phyloP scores from a whole-genome alignment of 1,140 invertebrate species.

The Euborellia annulipes region DNA sequence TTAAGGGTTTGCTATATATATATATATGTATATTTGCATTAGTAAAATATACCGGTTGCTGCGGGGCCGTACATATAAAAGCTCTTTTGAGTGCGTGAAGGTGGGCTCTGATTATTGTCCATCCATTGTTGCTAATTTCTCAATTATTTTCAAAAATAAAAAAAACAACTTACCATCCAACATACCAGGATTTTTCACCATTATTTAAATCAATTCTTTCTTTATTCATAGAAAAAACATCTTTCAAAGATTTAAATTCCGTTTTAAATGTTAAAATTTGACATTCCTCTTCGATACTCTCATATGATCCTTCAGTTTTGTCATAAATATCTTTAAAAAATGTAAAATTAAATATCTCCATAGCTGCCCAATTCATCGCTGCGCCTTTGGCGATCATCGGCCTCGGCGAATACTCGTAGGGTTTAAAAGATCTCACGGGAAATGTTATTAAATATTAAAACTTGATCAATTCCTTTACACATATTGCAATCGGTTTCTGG shows the following conservation, averaged over 20 bases:
- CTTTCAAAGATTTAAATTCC: constrained; percentile 54
- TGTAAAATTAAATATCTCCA: constrained; percentile 48
- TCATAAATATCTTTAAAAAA: constrained; percentile 64
- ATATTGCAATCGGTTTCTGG: constrained; percentile 67
- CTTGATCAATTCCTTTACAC: constrained; percentile 40
- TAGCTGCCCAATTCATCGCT: constrained; percentile 60
- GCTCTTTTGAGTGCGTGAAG: too few relatives aligned
- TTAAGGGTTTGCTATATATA: too few relatives aligned
- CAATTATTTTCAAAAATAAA: too few relatives aligned
- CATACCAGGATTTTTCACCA: constrained; percentile 65
- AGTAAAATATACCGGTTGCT: too few relatives aligned
- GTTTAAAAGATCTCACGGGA: constrained; percentile 44
- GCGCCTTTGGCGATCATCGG: constrained; percentile 69
- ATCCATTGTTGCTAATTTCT: too few relatives aligned
- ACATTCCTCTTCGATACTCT: constrained; percentile 56
- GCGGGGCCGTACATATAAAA: too few relatives aligned
- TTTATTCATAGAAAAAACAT: constrained; percentile 63
- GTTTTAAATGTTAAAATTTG: constrained; percentile 85
- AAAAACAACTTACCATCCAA: constrained; percentile 80
- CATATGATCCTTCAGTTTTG: constrained; percentile 42
- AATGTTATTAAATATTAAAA: constrained; percentile 44
- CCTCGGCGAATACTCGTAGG: constrained; percentile 59
- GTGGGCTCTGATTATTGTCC: too few relatives aligned
- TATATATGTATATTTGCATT: too few relatives aligned
- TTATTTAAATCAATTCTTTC: constrained; percentile 41